Evolutionary conservation across 2,113 vertebrate species (phyloP), one percentile per base, ranked within the genome.

Genomic region (Melanerpes formicivorus): DNA sequence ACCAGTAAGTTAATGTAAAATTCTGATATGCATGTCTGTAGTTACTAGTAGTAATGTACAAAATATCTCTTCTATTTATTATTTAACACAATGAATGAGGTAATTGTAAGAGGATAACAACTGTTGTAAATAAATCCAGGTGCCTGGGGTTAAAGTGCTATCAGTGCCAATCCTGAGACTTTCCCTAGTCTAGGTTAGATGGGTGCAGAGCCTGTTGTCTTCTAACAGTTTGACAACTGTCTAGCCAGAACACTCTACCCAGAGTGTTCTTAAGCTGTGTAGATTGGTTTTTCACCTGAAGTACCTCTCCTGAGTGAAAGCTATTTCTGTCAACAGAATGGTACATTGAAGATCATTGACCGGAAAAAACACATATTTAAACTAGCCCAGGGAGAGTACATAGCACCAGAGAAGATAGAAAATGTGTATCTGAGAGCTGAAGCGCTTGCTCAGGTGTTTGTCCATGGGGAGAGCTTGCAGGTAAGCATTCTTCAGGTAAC

Each of bases 291-390:
- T 79, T 67, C 26, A 58, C 27, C 60, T 86, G 8, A 82, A 55
- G 62, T 93, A 71, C 34, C 37, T 85, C 55, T 79, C 93, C 23
- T 82, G 44, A 94, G 26, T 37, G 46, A 26, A 93, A 84, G 48
- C 55, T 72, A 50, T 48, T 95, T 89, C 60, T 93, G 66, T 91
- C 84, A 87, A 89, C 97, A 99, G 99, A 99, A 99, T 40, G 99
- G 99, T 62, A 98, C 98, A 6, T 75, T 99, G 96, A 99, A 99
- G 98, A 98, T 99, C 74, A 98, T 99, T 32, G 99, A 99, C 97
- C 97, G 99, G 83, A 99, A 99, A 96, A 99, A 99, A 90, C 98
- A 99, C 90, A 99, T 99, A 96, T 99, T 99, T 96, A 99, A 99
- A 95, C 97, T 99, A 94, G 99, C 99, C 4, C 99, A 99, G 93